Conservation (phyloP, 2,113 vertebrate species). For the Hystrix cristata region DNA sequence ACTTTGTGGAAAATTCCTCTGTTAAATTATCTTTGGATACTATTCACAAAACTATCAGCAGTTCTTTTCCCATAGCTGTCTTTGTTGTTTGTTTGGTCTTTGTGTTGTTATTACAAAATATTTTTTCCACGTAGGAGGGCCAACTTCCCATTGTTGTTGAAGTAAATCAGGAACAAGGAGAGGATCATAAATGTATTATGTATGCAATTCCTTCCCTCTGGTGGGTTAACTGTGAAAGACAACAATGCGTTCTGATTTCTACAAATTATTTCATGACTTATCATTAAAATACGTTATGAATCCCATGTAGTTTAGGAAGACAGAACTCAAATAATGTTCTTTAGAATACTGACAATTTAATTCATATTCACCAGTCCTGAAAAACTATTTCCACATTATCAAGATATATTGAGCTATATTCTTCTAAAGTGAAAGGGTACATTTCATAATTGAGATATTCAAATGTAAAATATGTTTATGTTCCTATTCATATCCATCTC, state of each 20-base stretch:
- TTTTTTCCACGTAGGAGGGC: slow-evolving; percentile 44
- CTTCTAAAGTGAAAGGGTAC: neutral
- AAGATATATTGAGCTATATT: slow-evolving; percentile 12
- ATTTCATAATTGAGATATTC: neutral
- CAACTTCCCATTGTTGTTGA: neutral
- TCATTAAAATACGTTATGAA: neutral
- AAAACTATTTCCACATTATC: neutral
- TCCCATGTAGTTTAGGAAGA: neutral
- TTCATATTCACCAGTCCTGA: slow-evolving; percentile 41
- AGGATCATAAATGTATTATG: neutral
- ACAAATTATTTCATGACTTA: neutral
- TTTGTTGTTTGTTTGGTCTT: slow-evolving; percentile 67
- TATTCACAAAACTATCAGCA: slow-evolving; percentile 67
- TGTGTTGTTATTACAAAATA: slow-evolving; percentile 37
- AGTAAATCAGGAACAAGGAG: neutral
- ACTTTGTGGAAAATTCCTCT: slow-evolving; percentile 77
- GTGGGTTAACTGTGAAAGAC: neutral
- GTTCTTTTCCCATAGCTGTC: slow-evolving; percentile 40
- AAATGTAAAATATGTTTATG: neutral
- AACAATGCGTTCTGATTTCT: neutral
- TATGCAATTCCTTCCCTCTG: neutral
- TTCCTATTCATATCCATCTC: neutral
- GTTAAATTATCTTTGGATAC: slow-evolving; percentile 78
- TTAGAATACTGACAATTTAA: slow-evolving; percentile 33
- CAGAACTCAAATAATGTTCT: slow-evolving; percentile 1